Conservation (phyloP, 1,140 invertebrate species). For the Danaus melanippus region DNA sequence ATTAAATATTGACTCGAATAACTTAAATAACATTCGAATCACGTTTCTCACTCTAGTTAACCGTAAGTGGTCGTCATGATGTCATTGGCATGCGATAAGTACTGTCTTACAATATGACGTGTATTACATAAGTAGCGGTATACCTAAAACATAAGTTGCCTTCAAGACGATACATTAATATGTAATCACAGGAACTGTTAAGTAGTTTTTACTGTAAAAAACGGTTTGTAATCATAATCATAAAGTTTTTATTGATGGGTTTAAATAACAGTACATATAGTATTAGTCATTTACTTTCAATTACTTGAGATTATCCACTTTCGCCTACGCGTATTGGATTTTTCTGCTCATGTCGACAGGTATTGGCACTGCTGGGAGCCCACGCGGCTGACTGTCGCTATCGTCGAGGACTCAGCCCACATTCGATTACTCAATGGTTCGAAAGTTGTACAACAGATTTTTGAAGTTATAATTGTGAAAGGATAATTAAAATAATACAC, state of each 20-base stretch:
- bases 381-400: constrained; percentile 34
- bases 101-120: constrained; percentile 45
- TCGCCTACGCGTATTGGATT: constrained; percentile 37
- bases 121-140: constrained; percentile 46
- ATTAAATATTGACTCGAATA: too few species aligned
- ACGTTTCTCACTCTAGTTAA: constrained; percentile 49
- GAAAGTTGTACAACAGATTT: constrained; percentile 37
- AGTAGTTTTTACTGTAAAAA: not conserved
- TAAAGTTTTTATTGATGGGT: not conserved
- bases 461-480: constrained; percentile 3
- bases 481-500: too few species aligned
- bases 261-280: constrained; percentile 28
- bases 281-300: constrained; percentile 28
- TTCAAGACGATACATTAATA: constrained; percentile 9
- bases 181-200: not conserved
- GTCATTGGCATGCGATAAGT: constrained; percentile 60
- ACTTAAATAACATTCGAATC: constrained; percentile 33
- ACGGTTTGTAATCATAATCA: constrained; percentile 1
- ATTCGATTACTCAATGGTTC: constrained; percentile 39
- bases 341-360: constrained; percentile 29
- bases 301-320: constrained; percentile 36
- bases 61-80: constrained; percentile 58
- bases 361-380: constrained; percentile 36
- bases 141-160: constrained; percentile 17
- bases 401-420: constrained; percentile 50